Evolutionary conservation across 1,140 invertebrate species (phyloP).

Genomic region (Augochlora pura): DNA sequence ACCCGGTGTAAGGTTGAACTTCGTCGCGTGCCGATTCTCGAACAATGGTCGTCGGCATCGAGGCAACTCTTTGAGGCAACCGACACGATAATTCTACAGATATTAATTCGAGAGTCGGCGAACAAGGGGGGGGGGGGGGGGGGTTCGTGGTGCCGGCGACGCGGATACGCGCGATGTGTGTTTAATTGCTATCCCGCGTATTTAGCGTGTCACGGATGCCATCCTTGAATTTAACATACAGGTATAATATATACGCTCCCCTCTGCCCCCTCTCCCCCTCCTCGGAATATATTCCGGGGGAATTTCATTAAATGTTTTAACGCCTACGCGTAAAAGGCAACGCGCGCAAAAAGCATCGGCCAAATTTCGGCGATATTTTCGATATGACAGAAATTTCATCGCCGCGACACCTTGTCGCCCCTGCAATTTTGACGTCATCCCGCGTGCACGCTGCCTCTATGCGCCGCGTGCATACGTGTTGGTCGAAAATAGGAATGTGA

Average conservation of each 20-base stretch:
- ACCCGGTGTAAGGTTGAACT: not conserved
- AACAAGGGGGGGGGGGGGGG: no score
- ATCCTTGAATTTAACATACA: conserved; percentile 17
- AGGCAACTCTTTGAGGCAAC: not conserved
- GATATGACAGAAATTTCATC: not conserved
- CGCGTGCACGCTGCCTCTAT: not conserved
- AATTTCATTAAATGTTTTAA: conserved; percentile 22
- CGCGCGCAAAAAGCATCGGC: not conserved
- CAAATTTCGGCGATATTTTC: conserved; percentile 7
- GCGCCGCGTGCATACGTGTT: not conserved
- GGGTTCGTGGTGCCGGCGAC: conserved; percentile 23
- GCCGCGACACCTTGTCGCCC: not conserved
- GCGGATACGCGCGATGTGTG: conserved; percentile 40
- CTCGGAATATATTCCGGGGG: conserved; percentile 6
- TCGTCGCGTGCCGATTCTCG: no score
- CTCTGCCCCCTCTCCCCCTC: no score
- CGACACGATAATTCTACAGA: conserved; percentile 9
- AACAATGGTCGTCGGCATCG: not conserved
- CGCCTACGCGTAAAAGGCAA: not conserved
- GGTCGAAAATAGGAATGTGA: no score
- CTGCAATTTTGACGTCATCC: not conserved
- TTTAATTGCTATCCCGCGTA: conserved; percentile 49
- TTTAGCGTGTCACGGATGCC: conserved; percentile 27
- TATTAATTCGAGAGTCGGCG: conserved; percentile 52
- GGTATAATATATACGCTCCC: not conserved